Conservation (phyloP, 1,140 invertebrate species). For the Anadara kagoshimensis region DNA sequence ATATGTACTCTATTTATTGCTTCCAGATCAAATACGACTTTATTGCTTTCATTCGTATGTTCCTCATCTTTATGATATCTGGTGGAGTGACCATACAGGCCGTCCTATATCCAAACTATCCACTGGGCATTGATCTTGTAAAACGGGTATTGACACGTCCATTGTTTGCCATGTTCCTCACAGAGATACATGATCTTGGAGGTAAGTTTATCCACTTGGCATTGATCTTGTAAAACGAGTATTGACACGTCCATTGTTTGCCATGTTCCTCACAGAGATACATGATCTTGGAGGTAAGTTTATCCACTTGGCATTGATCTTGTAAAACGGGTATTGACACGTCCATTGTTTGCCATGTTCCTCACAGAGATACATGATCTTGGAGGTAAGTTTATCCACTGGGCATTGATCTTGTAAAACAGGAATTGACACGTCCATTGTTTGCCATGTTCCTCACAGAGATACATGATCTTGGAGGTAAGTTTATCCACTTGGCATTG, state of each 20-base stretch:
- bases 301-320: too few species aligned
- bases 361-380: too few species aligned
- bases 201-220: slow-evolving; percentile 68
- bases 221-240: slow-evolving; percentile 65
- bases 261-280: slow-evolving; percentile 74
- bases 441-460: too few species aligned
- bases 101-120: slow-evolving; percentile 73
- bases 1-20: too few species aligned
- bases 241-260: slow-evolving; percentile 71
- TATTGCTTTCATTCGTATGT: slow-evolving; percentile 73
- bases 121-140: slow-evolving; percentile 64
- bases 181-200: slow-evolving; percentile 71
- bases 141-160: slow-evolving; percentile 70
- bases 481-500: too few species aligned
- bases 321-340: too few species aligned
- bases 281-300: too few species aligned
- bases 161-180: slow-evolving; percentile 73
- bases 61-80: slow-evolving; percentile 73
- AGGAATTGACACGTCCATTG: too few species aligned
- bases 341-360: too few species aligned
- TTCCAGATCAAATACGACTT: slow-evolving; percentile 74
- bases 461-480: too few species aligned
- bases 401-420: too few species aligned
- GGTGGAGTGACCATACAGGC: slow-evolving; percentile 74
- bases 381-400: too few species aligned